Evolutionary conservation across 2,888 invertebrate species (phyloP).

Genomic region (Phlogophora meticulosa): DNA sequence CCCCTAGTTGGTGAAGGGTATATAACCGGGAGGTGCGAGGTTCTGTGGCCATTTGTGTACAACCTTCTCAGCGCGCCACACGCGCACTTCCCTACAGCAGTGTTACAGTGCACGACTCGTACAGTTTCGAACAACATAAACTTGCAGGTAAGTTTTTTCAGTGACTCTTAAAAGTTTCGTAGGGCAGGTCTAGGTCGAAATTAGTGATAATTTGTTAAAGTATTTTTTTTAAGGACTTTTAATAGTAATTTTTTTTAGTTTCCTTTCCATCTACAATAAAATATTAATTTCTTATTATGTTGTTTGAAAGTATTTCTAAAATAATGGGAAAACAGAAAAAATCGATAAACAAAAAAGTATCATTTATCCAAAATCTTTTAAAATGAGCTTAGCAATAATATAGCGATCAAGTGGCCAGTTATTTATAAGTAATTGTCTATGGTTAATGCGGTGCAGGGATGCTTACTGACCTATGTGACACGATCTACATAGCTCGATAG

Average conservation of each 20-base stretch:
- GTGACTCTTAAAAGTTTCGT: slow-evolving; percentile 2
- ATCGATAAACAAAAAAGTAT: neutral
- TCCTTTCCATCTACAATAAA: too few species aligned
- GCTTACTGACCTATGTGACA: slow-evolving; percentile 73
- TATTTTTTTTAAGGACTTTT: slow-evolving; percentile 8
- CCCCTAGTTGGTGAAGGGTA: slow-evolving; percentile 66
- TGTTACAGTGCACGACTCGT: slow-evolving; percentile 71
- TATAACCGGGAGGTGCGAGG: slow-evolving; percentile 76
- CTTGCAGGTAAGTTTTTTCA: slow-evolving; percentile 81
- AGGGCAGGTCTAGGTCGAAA: neutral
- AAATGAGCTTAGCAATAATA: slow-evolving; percentile 30
- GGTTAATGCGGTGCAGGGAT: slow-evolving; percentile 64
- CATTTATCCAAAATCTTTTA: neutral
- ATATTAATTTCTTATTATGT: neutral
- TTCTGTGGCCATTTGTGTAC: slow-evolving; percentile 80
- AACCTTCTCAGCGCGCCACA: slow-evolving; percentile 76
- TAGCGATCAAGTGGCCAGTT: slow-evolving; percentile 48
- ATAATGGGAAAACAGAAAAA: neutral
- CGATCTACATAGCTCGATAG: slow-evolving; percentile 56
- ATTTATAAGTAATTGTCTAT: slow-evolving; percentile 62
- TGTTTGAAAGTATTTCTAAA: neutral
- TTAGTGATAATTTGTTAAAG: neutral
- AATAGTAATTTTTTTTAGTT: neutral
- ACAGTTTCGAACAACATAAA: slow-evolving; percentile 71
- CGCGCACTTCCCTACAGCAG: slow-evolving; percentile 73